Base-by-base conservation (phyloP, 37 sponge, comb jelly and placozoan species). In the Beroe forskalii region DNA sequence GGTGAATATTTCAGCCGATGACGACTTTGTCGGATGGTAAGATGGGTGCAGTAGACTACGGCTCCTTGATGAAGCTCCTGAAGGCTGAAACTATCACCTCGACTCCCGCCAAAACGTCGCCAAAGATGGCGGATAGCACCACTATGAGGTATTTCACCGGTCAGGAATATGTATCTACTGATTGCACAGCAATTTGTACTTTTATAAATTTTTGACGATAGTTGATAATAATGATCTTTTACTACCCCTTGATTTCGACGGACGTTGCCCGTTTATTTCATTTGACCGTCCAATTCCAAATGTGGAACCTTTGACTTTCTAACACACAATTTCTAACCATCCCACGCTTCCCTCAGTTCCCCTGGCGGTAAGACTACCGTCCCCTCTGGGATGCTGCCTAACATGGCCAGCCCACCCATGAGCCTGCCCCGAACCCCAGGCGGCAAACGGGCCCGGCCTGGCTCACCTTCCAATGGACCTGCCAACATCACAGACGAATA, bases 1-100 rank as follows among this genome's bases (percentile, higher is more conserved):
- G n/a, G n/a, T n/a, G n/a, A n/a, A n/a, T n/a, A n/a, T 44, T 80
- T 43, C 86, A 80, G 86, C 86, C 86, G 55, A 80, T 80, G 30
- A 80, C 86, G 28, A 80, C 24, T 1, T 24, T 44, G 30, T 32
- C 55, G 0, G 44, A 41, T 24, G 40, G 40, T 4, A 44, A 41
- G 55, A 35, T 44, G 35, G 55, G 55, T 23, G 25, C 86, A 27
- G 55, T 80, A 25, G 86, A 80, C 55, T 80, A 44, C 55, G 55
- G 40, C 28, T 80, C 86, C 1, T 24, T 80, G 4, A 80, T 80
- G 86, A 80, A 80, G 30, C 86, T 80, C 30, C 86, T 80, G 48
- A 80, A 80, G 42, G 55, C 86, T 44, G 86, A 80, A 20, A 44
- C 86, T n/a, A 44, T 80, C 38, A 80, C 86, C 3, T 44, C 55